phyloP scores from a whole-genome alignment of 2,113 vertebrate genomes.

The Otis tarda region DNA sequence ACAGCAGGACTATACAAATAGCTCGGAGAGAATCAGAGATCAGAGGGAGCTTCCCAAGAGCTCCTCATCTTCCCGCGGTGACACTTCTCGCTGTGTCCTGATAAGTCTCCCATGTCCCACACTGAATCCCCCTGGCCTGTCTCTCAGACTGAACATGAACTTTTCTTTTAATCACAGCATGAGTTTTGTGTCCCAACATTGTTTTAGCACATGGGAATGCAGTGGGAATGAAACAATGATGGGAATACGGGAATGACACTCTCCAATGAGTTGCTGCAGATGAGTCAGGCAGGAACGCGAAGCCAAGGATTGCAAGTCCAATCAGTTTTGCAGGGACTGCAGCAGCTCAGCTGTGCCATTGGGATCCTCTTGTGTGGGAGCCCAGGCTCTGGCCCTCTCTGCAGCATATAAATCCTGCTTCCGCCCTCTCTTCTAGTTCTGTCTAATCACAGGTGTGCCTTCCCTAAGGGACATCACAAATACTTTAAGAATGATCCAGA shows the following conservation, averaged over 20 bases:
- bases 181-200: not conserved
- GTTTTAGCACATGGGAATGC: not conserved
- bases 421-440: not conserved
- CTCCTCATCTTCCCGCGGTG: not conserved
- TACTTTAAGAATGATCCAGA: not conserved
- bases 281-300: not conserved
- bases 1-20: not conserved
- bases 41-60: not conserved
- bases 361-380: not conserved
- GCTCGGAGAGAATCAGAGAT: not conserved
- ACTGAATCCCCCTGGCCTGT: not conserved
- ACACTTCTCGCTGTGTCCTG: not conserved
- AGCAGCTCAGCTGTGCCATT: not conserved
- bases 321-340: not conserved
- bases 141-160: not conserved
- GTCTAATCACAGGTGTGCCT: conserved; percentile 6
- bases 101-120: not conserved
- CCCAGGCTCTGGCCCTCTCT: not conserved
- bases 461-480: not conserved
- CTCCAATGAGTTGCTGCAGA: not conserved
- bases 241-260: not conserved
- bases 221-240: not conserved
- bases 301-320: not conserved
- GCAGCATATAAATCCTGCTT: not conserved
- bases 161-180: not conserved